Evolutionary conservation across 92 coral and sea anemone genomes (phyloP), one percentile per base, ranked within the genome.

Genomic region (Plumapathes pennacea): DNA sequence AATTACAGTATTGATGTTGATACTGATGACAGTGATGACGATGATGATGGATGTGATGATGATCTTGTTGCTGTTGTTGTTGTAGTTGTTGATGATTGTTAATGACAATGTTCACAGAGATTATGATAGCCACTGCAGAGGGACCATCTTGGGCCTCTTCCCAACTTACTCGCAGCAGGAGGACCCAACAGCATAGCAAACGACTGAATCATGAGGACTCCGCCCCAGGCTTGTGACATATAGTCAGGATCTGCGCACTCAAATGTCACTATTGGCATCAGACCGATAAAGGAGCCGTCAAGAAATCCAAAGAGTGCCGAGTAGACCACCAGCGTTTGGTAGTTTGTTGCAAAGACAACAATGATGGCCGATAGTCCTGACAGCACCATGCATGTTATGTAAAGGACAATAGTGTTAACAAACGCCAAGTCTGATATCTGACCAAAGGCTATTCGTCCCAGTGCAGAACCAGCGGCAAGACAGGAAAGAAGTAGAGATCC

Each of bases 141-240:
- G n/a, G n/a, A n/a, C n/a, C n/a, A n/a, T n/a, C n/a, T n/a, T n/a
- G n/a, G n/a, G n/a, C n/a, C n/a, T n/a, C n/a, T n/a, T n/a, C n/a
- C n/a, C n/a, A n/a, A n/a, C 73, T 68, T 23, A 94, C 99, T 91
- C 49, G 91, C 99, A 5, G 96, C 77, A 0, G 99, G 99, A 5
- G 96, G 79, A 1, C 99, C 99, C 0, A 94, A 72, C 37, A 89
- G 21, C 99, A 94, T 94, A 1, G 99, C 75, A 22, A 75, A 64
- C 5, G 99, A 84, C 96, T 80, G 78, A n/a, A 74, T 71, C 96
- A 89, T 88, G 6, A 94, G 69, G 19, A 87, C 96, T 42, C 77
- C 96, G 1, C 99, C 99, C 99, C 99, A 94, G 50, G 96, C 91
- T 18, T 78, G 85, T 3, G 99, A 88, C 72, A 89, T 88, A 66